Conservation (phyloP, 1,140 invertebrate genomes). For the Phthorimaea operculella region DNA sequence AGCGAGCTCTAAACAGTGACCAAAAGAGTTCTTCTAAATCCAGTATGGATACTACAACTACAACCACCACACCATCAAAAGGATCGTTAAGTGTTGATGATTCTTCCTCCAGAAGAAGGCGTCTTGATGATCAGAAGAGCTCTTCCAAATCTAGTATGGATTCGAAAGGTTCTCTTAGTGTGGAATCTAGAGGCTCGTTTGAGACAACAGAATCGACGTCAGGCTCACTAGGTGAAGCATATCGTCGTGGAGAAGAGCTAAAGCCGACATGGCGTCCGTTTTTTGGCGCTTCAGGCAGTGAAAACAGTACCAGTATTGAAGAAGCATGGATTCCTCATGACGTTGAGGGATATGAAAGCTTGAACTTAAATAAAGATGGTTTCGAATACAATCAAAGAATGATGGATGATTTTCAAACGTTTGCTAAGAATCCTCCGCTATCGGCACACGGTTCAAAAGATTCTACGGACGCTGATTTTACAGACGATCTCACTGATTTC, state of each 20-base stretch:
- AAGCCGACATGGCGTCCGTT: slow-evolving; percentile 84
- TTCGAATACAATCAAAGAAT: slow-evolving; percentile 63
- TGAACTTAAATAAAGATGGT: slow-evolving; percentile 54
- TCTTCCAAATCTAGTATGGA: slow-evolving; percentile 72
- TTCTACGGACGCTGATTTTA: slow-evolving; percentile 73
- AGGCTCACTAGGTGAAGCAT: slow-evolving; percentile 75
- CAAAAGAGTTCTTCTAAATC: slow-evolving; percentile 65
- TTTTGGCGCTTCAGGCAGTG: slow-evolving; percentile 80
- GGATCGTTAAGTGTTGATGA: slow-evolving; percentile 65
- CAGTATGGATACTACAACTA: slow-evolving; percentile 61
- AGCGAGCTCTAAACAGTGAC: slow-evolving; percentile 56
- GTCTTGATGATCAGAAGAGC: slow-evolving; percentile 65
- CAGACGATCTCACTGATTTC: slow-evolving; percentile 80
- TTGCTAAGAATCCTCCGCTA: slow-evolving; percentile 66
- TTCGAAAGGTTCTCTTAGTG: slow-evolving; percentile 70
- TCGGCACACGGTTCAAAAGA: slow-evolving; percentile 71
- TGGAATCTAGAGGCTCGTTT: slow-evolving; percentile 75
- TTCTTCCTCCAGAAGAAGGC: slow-evolving; percentile 55
- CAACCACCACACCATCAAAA: slow-evolving; percentile 60
- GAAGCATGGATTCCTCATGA: slow-evolving; percentile 83
- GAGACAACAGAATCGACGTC: slow-evolving; percentile 80
- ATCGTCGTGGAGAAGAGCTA: slow-evolving; percentile 74
- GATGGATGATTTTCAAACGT: slow-evolving; percentile 64
- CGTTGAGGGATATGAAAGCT: slow-evolving; percentile 73
- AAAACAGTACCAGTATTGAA: slow-evolving; percentile 80